These are phyloP conservation scores for Podarcis lilfordi DNA, from an alignment of 2,797 vertebrate species.

Conservation along the genomic window DNA sequence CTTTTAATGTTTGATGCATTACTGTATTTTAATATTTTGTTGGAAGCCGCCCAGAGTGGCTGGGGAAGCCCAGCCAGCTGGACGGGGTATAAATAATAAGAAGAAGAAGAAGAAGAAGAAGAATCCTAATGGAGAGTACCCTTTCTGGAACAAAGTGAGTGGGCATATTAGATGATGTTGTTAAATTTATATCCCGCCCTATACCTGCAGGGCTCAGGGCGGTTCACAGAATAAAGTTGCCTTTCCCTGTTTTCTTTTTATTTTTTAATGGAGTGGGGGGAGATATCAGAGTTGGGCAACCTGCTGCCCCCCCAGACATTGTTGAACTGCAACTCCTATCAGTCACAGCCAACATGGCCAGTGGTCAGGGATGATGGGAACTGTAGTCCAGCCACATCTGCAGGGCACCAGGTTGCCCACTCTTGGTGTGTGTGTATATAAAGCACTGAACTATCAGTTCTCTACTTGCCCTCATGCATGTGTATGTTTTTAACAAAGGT, in stretches of 20 bases:
- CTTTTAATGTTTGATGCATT: too few species aligned
- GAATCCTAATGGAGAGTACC: not conserved
- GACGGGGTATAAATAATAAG: too few species aligned
- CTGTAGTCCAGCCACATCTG: not conserved
- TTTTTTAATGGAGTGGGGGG: not conserved
- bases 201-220: too few species aligned
- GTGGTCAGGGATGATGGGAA: not conserved
- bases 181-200: not conserved
- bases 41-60: too few species aligned
- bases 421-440: not conserved
- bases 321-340: not conserved
- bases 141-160: not conserved
- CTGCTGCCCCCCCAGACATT: not conserved
- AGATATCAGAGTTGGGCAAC: not conserved
- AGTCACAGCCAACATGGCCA: not conserved
- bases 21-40: too few species aligned
- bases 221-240: too few species aligned
- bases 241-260: not conserved
- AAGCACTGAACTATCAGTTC: not conserved
- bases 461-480: not conserved
- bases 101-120: too few species aligned
- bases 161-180: too few species aligned
- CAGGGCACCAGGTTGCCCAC: not conserved
- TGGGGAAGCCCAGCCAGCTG: too few species aligned
- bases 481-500: slow-evolving; percentile 74